Conservation (phyloP, 1,140 invertebrate species). For the Drosophila guanche region DNA sequence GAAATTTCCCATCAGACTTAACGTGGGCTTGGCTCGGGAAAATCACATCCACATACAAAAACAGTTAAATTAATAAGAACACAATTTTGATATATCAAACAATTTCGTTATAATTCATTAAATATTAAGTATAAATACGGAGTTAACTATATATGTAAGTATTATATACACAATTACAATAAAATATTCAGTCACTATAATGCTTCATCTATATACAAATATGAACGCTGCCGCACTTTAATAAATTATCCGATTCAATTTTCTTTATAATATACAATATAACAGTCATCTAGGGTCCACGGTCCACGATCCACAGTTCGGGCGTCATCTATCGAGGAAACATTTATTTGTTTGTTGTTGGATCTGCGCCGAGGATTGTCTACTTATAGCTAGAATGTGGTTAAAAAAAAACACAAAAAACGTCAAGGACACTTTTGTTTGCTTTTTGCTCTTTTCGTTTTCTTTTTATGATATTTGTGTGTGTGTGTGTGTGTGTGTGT, state of each 20-base stretch:
- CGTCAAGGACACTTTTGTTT: constrained; percentile 34
- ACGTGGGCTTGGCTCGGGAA: no score
- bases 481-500: constrained; percentile 21
- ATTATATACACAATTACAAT: constrained; percentile 82
- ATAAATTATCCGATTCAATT: constrained; percentile 76
- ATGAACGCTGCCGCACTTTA: constrained; percentile 48
- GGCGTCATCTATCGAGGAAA: not conserved
- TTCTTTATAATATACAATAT: constrained; percentile 62
- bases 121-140: constrained; percentile 78
- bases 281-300: constrained; percentile 58
- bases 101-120: constrained; percentile 79
- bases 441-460: constrained; percentile 25
- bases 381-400: constrained; percentile 68
- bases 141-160: constrained; percentile 73
- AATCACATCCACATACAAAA: not conserved
- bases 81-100: constrained; percentile 54
- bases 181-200: constrained; percentile 81
- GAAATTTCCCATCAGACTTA: no score
- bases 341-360: constrained; percentile 7
- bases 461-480: constrained; percentile 16
- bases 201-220: constrained; percentile 75
- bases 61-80: not conserved
- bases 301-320: not conserved
- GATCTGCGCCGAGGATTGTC: constrained; percentile 66
- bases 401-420: constrained; percentile 47